Evolutionary conservation across 2,113 vertebrate genomes (phyloP).

Genomic region (Alexandromys fortis): DNA sequence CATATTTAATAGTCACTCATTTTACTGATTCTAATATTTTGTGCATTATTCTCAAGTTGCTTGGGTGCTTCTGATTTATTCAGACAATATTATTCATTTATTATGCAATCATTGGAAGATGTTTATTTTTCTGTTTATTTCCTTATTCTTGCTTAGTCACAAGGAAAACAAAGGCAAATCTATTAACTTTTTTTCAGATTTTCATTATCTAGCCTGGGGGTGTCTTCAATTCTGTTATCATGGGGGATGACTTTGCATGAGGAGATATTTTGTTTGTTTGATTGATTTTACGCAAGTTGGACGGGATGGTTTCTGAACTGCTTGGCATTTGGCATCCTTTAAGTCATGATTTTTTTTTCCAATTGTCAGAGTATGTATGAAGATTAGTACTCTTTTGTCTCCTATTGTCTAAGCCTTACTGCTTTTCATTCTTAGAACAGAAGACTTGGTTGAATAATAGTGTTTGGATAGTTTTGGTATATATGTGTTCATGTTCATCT

Average conservation of each 20-base stretch:
- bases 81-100: conserved; percentile 34
- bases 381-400: not conserved
- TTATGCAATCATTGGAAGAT: not conserved
- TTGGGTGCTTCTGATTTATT: not conserved
- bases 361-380: not conserved
- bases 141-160: not conserved
- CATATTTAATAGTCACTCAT: not conserved
- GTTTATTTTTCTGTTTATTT: conserved; percentile 6
- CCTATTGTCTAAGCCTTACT: not conserved
- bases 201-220: not conserved
- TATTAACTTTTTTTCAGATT: not conserved
- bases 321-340: not conserved
- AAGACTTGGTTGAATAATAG: not conserved
- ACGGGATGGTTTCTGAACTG: not conserved
- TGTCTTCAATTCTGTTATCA: not conserved
- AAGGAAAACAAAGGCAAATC: not conserved
- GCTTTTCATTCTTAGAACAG: not conserved
- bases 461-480: not conserved
- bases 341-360: not conserved
- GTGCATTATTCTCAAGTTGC: not conserved
- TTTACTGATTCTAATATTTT: conserved; percentile 14
- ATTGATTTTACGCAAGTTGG: not conserved
- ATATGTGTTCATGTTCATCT: not conserved
- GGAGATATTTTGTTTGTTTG: not conserved
- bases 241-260: not conserved